A percentile compares a stretch with the other conserved stretches of the same genome.
These are phyloP conservation scores for Chymomyza amoena DNA, from an alignment of 2,888 invertebrate species.

Conservation along the genomic window DNA sequence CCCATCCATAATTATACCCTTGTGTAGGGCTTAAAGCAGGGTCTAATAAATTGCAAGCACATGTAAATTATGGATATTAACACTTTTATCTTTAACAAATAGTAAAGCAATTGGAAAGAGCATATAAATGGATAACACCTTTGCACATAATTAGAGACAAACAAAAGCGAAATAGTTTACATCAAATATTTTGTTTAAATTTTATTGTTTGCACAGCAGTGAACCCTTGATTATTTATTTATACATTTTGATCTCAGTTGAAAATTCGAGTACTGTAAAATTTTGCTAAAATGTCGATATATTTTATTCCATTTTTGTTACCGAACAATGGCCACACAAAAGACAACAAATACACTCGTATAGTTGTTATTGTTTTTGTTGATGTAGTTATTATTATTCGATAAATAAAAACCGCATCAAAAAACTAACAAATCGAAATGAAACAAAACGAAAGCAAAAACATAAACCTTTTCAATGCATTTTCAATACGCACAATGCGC, in stretches of 20 bases:
- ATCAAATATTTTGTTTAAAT: neutral
- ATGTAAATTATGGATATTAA: constrained; percentile 9
- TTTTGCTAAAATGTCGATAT: constrained; percentile 32
- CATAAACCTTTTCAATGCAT: constrained; percentile 35
- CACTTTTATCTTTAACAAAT: neutral
- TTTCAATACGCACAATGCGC: constrained; percentile 48
- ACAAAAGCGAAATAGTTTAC: constrained; percentile 8
- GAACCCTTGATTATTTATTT: neutral
- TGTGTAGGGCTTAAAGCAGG: too few species aligned
- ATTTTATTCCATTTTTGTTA: constrained; percentile 33
- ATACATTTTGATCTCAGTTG: constrained; percentile 25
- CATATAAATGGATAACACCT: constrained; percentile 8
- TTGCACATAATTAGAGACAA: constrained; percentile 35
- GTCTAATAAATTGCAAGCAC: too few species aligned
- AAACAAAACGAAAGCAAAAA: constrained; percentile 26
- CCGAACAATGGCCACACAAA: constrained; percentile 17
- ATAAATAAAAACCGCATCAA: constrained; percentile 63
- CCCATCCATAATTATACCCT: too few species aligned
- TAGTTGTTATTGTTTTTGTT: constrained; percentile 5
- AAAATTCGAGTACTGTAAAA: neutral
- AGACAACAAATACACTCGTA: constrained; percentile 22
- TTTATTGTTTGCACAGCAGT: neutral
- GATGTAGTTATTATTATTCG: constrained; percentile 29
- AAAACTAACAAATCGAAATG: constrained; percentile 44
- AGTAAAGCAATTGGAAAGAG: constrained; percentile 19